Conservation (phyloP, 2,888 invertebrate species). For the Synergus japonicus region DNA sequence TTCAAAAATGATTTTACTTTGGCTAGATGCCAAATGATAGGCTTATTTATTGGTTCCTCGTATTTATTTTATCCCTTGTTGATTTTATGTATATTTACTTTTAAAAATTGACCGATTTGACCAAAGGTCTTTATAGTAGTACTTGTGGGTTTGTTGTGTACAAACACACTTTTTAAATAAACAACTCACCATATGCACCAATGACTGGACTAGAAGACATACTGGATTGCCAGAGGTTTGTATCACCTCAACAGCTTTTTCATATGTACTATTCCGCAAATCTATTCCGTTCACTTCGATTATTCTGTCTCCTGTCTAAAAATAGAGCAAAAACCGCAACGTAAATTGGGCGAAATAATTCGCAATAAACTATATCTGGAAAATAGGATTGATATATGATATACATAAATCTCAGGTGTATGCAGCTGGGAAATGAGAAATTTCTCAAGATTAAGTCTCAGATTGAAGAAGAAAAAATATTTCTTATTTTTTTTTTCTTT, state of each 20-base stretch:
- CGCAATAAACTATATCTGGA: neutral
- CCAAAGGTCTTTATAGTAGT: no score
- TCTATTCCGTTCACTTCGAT: constrained; percentile 95
- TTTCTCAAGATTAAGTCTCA: neutral
- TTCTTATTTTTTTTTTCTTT: neutral
- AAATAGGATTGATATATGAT: constrained; percentile 20
- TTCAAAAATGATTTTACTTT: neutral
- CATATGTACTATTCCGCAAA: constrained; percentile 94
- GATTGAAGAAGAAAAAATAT: neutral
- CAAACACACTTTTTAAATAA: neutral
- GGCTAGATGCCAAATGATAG: neutral
- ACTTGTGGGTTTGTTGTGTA: neutral
- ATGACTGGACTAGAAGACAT: constrained; percentile 91
- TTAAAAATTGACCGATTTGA: no score
- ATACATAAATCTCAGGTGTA: constrained; percentile 4
- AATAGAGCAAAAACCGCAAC: constrained; percentile 60
- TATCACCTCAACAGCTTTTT: constrained; percentile 95
- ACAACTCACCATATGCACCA: constrained; percentile 85
- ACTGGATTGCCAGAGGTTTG: constrained; percentile 94
- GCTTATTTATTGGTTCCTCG: neutral
- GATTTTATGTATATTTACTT: no score
- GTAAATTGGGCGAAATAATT: constrained; percentile 37
- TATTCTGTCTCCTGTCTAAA: constrained; percentile 92
- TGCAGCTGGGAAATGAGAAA: constrained; percentile 18
- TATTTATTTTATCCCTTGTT: neutral